These are phyloP conservation scores for Agonopterix subpropinquella DNA, from an alignment of 2,888 invertebrate species.

Conservation along the genomic window DNA sequence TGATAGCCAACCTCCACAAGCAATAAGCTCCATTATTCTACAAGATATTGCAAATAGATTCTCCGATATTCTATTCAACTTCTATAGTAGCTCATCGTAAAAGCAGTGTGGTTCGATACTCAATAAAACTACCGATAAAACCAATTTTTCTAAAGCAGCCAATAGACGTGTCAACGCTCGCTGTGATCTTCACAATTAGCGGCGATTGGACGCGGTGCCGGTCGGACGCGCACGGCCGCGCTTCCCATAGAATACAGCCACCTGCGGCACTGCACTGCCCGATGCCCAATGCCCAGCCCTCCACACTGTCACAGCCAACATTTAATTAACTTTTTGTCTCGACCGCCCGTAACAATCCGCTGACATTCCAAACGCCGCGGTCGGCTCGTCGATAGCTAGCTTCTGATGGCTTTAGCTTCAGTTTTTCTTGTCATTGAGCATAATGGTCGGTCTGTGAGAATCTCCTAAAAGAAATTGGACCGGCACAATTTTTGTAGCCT, in stretches of 20 bases:
- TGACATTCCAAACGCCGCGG: slow-evolving; percentile 40
- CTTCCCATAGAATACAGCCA: slow-evolving; percentile 58
- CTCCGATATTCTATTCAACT: no score
- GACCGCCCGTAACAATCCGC: slow-evolving; percentile 37
- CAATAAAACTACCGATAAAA: no score
- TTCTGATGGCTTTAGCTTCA: slow-evolving; percentile 20
- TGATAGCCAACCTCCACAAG: no score
- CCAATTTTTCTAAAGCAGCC: background rate
- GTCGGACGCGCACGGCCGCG: slow-evolving; percentile 68
- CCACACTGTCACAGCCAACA: slow-evolving; percentile 40
- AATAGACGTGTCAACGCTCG: slow-evolving; percentile 18
- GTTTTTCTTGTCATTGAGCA: slow-evolving; percentile 12
- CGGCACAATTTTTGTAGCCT: background rate
- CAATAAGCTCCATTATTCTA: no score
- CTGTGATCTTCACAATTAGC: slow-evolving; percentile 51
- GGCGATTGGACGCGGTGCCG: slow-evolving; percentile 64
- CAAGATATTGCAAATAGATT: no score
- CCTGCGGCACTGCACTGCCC: slow-evolving; percentile 41
- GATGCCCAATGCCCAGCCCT: slow-evolving; percentile 30
- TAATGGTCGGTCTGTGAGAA: slow-evolving; percentile 4
- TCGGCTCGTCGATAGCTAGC: slow-evolving; percentile 21
- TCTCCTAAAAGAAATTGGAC: background rate
- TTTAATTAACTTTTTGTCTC: slow-evolving; percentile 70
- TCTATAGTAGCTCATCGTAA: no score
- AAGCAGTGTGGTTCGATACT: no score